These are phyloP conservation scores for Crypturellus undulatus DNA, from an alignment of 2,113 vertebrate species.

Conservation along the genomic window DNA sequence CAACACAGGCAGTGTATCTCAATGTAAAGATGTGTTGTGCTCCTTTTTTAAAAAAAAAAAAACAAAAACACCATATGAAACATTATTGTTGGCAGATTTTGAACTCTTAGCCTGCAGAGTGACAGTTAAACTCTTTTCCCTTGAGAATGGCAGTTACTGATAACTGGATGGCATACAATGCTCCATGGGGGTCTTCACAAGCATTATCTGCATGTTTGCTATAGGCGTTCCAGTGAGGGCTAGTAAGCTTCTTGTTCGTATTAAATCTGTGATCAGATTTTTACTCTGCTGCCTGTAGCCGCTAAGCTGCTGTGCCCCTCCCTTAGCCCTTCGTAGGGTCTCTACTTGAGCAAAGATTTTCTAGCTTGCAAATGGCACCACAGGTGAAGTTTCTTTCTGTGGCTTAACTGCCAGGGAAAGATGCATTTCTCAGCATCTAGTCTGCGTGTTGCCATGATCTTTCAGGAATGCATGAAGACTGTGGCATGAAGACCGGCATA, in stretches of 20 bases:
- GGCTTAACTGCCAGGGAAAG: background rate
- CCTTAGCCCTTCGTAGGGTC: background rate
- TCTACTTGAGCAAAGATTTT: background rate
- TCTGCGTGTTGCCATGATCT: background rate
- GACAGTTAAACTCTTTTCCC: background rate
- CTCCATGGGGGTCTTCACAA: background rate
- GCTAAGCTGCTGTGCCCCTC: background rate
- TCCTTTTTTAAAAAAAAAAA: background rate
- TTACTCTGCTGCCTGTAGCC: background rate
- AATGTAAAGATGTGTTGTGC: rapidly evolving
- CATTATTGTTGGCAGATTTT: background rate
- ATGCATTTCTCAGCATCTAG: rapidly evolving
- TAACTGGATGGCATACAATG: rapidly evolving
- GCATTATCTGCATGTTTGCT: background rate
- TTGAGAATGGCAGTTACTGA: background rate
- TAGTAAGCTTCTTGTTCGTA: background rate
- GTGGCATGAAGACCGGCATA: background rate
- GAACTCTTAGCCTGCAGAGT: background rate
- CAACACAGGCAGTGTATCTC: background rate
- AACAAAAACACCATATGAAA: background rate
- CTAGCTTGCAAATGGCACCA: background rate
- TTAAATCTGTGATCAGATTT: background rate
- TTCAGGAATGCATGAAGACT: background rate
- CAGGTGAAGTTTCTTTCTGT: background rate
- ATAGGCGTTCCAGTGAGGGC: background rate